These are phyloP conservation scores for Cyclina sinensis DNA, from an alignment of 1,140 invertebrate genomes.

Conservation along the genomic window DNA sequence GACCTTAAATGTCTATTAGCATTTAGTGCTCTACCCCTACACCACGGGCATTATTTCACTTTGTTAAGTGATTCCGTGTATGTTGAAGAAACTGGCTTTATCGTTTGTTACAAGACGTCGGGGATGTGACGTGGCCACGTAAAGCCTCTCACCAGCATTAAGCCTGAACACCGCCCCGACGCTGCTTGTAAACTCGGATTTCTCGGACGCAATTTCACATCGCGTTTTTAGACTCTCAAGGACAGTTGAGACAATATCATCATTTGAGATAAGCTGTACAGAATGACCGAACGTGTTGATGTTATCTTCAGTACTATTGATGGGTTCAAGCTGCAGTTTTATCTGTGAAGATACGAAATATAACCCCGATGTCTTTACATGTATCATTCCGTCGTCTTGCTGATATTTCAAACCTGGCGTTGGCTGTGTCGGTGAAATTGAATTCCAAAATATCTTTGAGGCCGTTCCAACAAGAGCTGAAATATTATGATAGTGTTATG, in stretches of 20 bases:
- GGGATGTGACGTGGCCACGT: background rate
- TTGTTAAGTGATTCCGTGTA: too few species aligned
- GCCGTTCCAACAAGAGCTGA: background rate
- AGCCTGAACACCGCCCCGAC: background rate
- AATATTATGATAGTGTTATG: too few species aligned
- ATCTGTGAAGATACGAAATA: too few species aligned
- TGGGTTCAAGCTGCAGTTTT: too few species aligned
- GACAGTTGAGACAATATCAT: background rate
- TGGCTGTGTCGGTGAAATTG: too few species aligned
- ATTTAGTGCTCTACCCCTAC: too few species aligned
- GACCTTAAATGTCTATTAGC: too few species aligned
- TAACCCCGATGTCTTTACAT: too few species aligned
- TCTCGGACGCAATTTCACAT: background rate
- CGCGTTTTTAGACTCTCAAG: background rate
- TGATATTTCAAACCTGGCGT: too few species aligned
- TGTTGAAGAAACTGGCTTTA: background rate
- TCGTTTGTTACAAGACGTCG: background rate
- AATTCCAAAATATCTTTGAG: background rate
- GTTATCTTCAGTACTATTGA: too few species aligned
- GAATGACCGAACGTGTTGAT: background rate
- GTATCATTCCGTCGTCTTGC: too few species aligned
- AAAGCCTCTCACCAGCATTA: background rate
- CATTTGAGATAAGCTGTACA: background rate
- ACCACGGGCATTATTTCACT: too few species aligned
- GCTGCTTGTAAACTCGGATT: background rate